Evolutionary conservation across 2,888 invertebrate species (phyloP).

Genomic region (Uloborus plumipes): DNA sequence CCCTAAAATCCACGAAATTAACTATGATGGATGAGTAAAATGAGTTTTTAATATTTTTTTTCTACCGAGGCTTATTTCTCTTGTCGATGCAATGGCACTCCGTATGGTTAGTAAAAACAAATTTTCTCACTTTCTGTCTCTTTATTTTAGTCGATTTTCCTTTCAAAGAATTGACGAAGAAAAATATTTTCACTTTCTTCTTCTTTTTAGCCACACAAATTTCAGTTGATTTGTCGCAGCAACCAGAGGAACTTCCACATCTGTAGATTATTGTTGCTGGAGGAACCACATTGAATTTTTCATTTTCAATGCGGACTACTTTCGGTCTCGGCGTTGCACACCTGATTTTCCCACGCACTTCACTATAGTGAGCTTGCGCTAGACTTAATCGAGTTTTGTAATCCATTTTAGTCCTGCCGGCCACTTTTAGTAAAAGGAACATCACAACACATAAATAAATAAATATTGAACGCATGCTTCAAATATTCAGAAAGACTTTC

Average conservation of each 20-base stretch:
- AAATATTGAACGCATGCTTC: no score
- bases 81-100: slow-evolving; percentile 41
- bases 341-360: slow-evolving; percentile 7
- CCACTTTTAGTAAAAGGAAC: no score
- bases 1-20: no score
- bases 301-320: slow-evolving; percentile 15
- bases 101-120: slow-evolving; percentile 39
- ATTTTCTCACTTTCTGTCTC: slow-evolving; percentile 16
- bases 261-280: slow-evolving; percentile 38
- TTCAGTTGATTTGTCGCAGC: slow-evolving; percentile 15
- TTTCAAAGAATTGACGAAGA: slow-evolving; percentile 17
- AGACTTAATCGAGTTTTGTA: slow-evolving; percentile 9
- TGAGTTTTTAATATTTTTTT: no score
- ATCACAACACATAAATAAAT: no score
- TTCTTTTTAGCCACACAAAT: slow-evolving; percentile 44
- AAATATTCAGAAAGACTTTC: no score
- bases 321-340: slow-evolving; percentile 22
- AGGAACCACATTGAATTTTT: slow-evolving; percentile 4
- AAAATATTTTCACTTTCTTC: slow-evolving; percentile 25
- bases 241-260: slow-evolving; percentile 37
- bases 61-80: slow-evolving; percentile 12
- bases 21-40: no score
- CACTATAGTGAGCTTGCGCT: slow-evolving; percentile 26
- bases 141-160: not conserved
- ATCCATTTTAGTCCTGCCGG: slow-evolving; percentile 9